Percentiles rank a stretch among this genome's conserved stretches.
These are phyloP conservation scores for Macropis europaea DNA, from an alignment of 2,888 invertebrate genomes.

Conservation along the genomic window DNA sequence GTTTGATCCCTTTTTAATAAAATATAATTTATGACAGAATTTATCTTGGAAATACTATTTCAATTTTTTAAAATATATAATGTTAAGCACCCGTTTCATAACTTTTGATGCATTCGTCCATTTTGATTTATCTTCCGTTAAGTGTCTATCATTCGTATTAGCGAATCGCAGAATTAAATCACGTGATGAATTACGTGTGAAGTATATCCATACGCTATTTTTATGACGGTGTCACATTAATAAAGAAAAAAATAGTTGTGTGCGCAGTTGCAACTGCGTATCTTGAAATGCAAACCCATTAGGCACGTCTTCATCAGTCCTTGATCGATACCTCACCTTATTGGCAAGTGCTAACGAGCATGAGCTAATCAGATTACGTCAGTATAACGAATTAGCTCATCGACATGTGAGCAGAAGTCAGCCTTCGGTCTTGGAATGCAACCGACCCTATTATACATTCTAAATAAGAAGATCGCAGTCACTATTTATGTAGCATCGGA, in stretches of 20 bases:
- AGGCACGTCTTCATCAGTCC: slow-evolving; percentile 20
- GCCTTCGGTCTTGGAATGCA: slow-evolving; percentile 34
- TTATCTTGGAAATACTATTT: too few species aligned
- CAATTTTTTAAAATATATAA: too few species aligned
- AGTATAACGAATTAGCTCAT: slow-evolving; percentile 28
- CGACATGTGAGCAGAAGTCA: slow-evolving; percentile 9
- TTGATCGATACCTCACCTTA: slow-evolving; percentile 26
- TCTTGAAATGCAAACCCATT: neutral
- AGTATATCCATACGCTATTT: neutral
- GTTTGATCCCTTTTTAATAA: too few species aligned
- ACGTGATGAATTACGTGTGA: neutral
- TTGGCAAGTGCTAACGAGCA: slow-evolving; percentile 16
- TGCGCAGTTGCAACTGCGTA: neutral
- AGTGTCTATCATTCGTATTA: too few species aligned
- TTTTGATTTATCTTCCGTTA: too few species aligned
- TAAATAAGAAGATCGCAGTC: neutral
- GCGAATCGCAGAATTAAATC: slow-evolving; percentile 12
- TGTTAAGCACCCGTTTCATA: too few species aligned
- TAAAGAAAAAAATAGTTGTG: neutral
- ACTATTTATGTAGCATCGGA: too few species aligned
- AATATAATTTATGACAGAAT: too few species aligned
- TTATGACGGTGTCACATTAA: neutral
- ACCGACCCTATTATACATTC: neutral
- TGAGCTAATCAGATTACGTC: slow-evolving; percentile 43
- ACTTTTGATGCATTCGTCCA: too few species aligned